A percentile compares a stretch with the other conserved stretches of the same genome.
These are phyloP conservation scores for Platycheirus albimanus DNA, from an alignment of 2,888 invertebrate genomes.

Conservation along the genomic window DNA sequence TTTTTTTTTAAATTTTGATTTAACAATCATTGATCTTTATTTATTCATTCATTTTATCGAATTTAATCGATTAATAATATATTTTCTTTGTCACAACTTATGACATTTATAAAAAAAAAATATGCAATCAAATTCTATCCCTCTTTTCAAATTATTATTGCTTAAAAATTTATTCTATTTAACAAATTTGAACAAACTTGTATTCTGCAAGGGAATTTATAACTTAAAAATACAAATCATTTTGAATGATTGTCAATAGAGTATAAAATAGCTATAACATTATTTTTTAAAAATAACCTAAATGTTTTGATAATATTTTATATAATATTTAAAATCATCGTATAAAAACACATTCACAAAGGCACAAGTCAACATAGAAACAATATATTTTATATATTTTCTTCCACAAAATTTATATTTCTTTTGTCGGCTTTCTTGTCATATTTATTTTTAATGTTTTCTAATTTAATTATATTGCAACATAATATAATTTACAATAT, in stretches of 20 bases:
- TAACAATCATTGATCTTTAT: constrained; percentile 74
- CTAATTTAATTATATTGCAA: constrained; percentile 28
- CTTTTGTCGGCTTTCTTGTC: constrained; percentile 43
- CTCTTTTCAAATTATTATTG: constrained; percentile 38
- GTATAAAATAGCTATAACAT: constrained; percentile 58
- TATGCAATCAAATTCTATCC: constrained; percentile 47
- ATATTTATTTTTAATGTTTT: constrained; percentile 2
- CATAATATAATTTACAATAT: constrained; percentile 41
- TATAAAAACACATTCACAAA: constrained; percentile 77
- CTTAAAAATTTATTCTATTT: constrained; percentile 55
- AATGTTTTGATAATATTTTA: constrained; percentile 30
- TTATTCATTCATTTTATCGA: constrained; percentile 45
- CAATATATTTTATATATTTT: constrained; percentile 77
- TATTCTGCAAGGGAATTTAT: constrained; percentile 48
- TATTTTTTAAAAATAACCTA: constrained; percentile 61
- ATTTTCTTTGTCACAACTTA: constrained; percentile 41
- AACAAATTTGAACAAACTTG: constrained; percentile 18
- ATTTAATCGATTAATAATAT: constrained; percentile 46
- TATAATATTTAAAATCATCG: constrained; percentile 8
- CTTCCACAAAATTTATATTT: constrained; percentile 34
- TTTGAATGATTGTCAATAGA: constrained; percentile 47
- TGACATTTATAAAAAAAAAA: constrained; percentile 54
- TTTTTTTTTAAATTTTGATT: constrained; percentile 68
- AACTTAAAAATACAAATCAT: constrained; percentile 44
- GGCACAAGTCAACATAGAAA: constrained; percentile 83